Percentiles rank a stretch among this genome's conserved stretches.
Evolutionary conservation across 92 coral and sea anemone species (phyloP).

Genomic region (Phenganax marumi): DNA sequence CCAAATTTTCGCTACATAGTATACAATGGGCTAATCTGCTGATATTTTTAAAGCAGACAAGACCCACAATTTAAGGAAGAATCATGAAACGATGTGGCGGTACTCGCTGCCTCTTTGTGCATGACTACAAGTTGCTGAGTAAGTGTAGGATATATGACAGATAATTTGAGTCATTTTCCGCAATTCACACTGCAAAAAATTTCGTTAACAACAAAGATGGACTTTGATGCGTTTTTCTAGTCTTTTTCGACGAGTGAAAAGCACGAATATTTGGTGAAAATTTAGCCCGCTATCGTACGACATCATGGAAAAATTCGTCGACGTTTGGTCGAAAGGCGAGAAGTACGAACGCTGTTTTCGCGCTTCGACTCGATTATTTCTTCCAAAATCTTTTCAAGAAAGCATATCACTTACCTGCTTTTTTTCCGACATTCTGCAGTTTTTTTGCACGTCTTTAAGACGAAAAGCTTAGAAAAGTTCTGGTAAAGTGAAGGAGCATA

Average conservation of each 20-base stretch:
- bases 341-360: conserved; percentile 27
- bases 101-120: too few species aligned
- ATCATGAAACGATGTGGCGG: too few species aligned
- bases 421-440: conserved; percentile 31
- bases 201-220: background rate
- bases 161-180: too few species aligned
- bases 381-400: background rate
- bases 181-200: too few species aligned
- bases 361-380: background rate
- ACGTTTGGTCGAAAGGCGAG: conserved; percentile 34
- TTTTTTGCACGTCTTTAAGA: background rate
- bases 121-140: too few species aligned
- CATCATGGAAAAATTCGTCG: conserved; percentile 43
- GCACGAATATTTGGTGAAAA: background rate
- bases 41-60: too few species aligned
- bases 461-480: background rate
- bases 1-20: too few species aligned
- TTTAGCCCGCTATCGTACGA: conserved; percentile 16
- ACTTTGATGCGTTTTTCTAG: background rate
- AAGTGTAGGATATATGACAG: too few species aligned
- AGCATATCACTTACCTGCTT: conserved; percentile 32
- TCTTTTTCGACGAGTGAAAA: background rate
- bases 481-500: background rate
- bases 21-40: too few species aligned
- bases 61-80: too few species aligned